These are phyloP conservation scores for Himalopsyche anomala DNA, from an alignment of 2,888 invertebrate species.

Conservation along the genomic window DNA sequence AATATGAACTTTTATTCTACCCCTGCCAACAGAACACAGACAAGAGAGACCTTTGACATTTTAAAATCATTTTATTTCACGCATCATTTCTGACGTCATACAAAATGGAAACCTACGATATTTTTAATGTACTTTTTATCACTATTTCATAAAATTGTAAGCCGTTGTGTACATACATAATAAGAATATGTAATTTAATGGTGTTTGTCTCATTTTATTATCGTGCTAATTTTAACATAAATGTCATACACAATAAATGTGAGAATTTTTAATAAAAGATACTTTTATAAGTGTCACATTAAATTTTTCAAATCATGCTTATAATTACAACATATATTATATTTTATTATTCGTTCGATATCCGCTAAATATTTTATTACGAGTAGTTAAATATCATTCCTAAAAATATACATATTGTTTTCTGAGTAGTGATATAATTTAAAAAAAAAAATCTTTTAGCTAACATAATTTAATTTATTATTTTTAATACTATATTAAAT, in stretches of 20 bases:
- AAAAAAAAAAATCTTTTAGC: too few relatives aligned
- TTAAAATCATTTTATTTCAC: not conserved
- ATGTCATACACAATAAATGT: not conserved
- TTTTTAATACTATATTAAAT: too few relatives aligned
- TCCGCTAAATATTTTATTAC: not conserved
- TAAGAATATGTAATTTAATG: too few relatives aligned
- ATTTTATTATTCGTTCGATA: not conserved
- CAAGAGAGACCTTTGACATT: constrained; percentile 2
- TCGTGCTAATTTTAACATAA: not conserved
- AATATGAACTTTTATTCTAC: not conserved
- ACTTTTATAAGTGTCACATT: not conserved
- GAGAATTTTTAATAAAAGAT: not conserved
- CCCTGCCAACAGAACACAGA: not conserved
- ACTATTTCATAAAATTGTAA: too few relatives aligned
- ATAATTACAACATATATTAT: not conserved
- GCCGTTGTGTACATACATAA: too few relatives aligned
- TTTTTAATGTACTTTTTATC: not conserved
- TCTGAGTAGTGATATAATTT: not conserved
- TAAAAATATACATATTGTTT: not conserved
- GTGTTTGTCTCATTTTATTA: too few relatives aligned
- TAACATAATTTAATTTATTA: too few relatives aligned
- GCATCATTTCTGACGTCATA: not conserved
- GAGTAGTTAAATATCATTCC: not conserved
- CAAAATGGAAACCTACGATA: constrained; percentile 2
- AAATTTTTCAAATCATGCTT: not conserved